A percentile compares a stretch with the other conserved stretches of the same genome.
These are phyloP conservation scores for Chaetodon trifasciatus DNA, from an alignment of 2,797 vertebrate genomes.

Conservation along the genomic window DNA sequence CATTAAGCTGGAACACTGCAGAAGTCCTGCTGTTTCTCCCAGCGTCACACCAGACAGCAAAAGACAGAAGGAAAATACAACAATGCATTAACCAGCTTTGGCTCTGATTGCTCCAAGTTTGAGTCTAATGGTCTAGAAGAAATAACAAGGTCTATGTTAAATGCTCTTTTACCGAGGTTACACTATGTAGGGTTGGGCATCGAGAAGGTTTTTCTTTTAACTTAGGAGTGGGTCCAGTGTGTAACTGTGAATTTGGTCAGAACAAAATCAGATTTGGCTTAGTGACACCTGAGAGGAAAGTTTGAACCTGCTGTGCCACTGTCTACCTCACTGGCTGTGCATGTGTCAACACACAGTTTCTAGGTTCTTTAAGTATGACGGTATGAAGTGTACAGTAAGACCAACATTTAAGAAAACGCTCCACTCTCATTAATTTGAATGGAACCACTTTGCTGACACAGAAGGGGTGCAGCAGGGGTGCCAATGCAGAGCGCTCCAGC, in stretches of 20 bases:
- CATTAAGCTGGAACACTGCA: slow-evolving; percentile 85
- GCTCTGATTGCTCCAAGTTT: slow-evolving; percentile 36
- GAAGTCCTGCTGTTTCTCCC: slow-evolving; percentile 94
- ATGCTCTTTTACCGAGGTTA: slow-evolving; percentile 28
- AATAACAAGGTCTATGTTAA: slow-evolving; percentile 38
- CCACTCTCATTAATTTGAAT: background rate
- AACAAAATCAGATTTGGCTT: background rate
- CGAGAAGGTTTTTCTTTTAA: slow-evolving; percentile 16
- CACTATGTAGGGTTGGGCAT: slow-evolving; percentile 63
- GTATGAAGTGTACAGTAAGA: too few relatives aligned
- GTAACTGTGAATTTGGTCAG: background rate
- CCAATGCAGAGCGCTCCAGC: background rate
- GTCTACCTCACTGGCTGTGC: background rate
- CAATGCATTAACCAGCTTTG: slow-evolving; percentile 58
- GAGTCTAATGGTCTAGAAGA: slow-evolving; percentile 46
- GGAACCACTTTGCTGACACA: background rate
- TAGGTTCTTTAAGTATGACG: background rate
- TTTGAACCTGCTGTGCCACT: background rate
- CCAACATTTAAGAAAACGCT: background rate
- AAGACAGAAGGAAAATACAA: slow-evolving; percentile 76
- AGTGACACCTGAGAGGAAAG: background rate
- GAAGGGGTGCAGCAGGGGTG: background rate
- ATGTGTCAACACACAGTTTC: background rate
- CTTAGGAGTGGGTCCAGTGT: background rate
- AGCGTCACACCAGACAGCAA: slow-evolving; percentile 92